A percentile compares a stretch with the other conserved stretches of the same genome.
These are phyloP conservation scores for Falco columbarius DNA, from an alignment of 2,797 vertebrate species.

Conservation along the genomic window DNA sequence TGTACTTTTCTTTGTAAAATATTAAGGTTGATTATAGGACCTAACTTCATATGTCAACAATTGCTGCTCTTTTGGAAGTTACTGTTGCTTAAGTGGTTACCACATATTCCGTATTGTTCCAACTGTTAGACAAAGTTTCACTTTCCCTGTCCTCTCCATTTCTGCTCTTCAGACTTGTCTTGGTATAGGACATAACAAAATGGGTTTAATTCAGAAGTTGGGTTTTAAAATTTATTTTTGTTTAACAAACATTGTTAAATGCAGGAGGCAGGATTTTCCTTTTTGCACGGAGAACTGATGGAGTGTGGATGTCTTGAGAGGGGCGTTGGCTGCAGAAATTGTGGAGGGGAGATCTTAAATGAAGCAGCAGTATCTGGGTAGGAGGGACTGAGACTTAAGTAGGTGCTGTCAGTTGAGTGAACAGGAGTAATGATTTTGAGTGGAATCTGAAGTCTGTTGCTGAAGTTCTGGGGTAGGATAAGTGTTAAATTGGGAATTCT, in stretches of 20 bases:
- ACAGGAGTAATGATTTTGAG: neutral
- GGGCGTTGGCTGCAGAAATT: neutral
- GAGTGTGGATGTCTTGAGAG: neutral
- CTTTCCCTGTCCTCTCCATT: neutral
- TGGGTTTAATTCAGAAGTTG: neutral
- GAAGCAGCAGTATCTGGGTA: neutral
- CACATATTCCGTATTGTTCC: neutral
- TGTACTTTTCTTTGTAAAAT: neutral
- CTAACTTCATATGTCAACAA: neutral
- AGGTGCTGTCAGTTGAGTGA: neutral
- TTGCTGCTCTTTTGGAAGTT: neutral
- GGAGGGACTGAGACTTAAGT: neutral
- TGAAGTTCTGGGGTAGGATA: neutral
- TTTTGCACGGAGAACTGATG: neutral
- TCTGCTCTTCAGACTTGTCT: neutral
- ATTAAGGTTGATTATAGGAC: neutral
- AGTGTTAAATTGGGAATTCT: neutral
- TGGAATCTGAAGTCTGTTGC: neutral
- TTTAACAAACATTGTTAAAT: neutral
- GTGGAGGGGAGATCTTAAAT: neutral
- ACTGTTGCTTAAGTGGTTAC: neutral
- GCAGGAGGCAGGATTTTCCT: neutral
- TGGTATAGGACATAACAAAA: neutral
- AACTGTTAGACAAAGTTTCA: neutral
- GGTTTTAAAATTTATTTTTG: neutral